Evolutionary conservation across 2,888 invertebrate genomes (phyloP).

Genomic region (Epistrophe grossulariae): DNA sequence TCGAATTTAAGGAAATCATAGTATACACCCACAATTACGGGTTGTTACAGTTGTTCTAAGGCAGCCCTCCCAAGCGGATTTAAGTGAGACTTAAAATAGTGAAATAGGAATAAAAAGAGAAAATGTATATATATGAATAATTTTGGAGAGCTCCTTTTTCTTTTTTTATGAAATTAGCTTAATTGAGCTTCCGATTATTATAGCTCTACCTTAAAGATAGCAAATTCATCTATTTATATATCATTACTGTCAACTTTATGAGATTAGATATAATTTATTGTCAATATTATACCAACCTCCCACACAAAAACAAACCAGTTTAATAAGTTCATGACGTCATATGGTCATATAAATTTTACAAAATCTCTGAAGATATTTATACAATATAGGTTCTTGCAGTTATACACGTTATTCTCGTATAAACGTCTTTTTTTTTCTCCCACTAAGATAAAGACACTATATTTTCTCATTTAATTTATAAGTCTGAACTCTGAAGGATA

Average conservation of each 20-base stretch:
- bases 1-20: too few species aligned
- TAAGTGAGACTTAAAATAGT: too few species aligned
- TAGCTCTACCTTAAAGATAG: not conserved
- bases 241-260: not conserved
- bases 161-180: too few species aligned
- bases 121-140: too few species aligned
- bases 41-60: too few species aligned
- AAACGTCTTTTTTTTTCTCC: not conserved
- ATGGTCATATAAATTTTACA: too few species aligned
- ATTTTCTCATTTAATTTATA: slow-evolving; percentile 8
- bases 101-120: too few species aligned
- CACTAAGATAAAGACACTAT: not conserved
- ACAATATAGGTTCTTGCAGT: not conserved
- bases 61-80: too few species aligned
- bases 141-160: too few species aligned
- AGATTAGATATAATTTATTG: not conserved
- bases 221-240: not conserved
- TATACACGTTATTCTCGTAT: not conserved
- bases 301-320: not conserved
- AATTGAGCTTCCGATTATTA: too few species aligned
- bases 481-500: slow-evolving; percentile 17
- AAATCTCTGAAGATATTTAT: too few species aligned
- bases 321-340: slow-evolving; percentile 39
- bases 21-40: too few species aligned
- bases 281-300: not conserved